Evolutionary conservation across 2,113 vertebrate species (phyloP).

Genomic region (Trematomus loennbergii): DNA sequence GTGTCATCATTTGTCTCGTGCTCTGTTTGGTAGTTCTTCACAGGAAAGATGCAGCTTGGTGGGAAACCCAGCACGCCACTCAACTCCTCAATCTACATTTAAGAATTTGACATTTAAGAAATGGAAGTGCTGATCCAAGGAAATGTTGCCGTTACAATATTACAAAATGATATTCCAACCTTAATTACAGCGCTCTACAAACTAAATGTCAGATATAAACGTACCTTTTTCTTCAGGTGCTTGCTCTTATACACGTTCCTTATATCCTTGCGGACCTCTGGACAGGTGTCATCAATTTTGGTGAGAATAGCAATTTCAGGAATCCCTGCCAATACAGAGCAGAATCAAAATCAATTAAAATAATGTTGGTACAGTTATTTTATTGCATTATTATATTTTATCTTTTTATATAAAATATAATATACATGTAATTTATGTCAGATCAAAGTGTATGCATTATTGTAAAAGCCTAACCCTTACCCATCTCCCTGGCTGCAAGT

Average conservation of each 20-base stretch:
- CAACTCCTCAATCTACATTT: background rate
- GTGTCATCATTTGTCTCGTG: background rate
- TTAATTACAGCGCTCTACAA: background rate
- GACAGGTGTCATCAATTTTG: slow-evolving; percentile 49
- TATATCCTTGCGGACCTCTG: background rate
- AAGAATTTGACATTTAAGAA: background rate
- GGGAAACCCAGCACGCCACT: background rate
- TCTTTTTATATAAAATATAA: no score
- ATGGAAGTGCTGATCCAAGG: background rate
- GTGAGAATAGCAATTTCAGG: slow-evolving; percentile 56
- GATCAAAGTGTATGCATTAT: background rate
- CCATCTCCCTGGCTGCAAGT: slow-evolving; percentile 26
- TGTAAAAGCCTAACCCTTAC: background rate
- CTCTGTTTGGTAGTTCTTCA: slow-evolving; percentile 43
- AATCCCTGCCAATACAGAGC: slow-evolving; percentile 33
- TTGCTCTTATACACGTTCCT: slow-evolving; percentile 31
- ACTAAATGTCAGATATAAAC: background rate
- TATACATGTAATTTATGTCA: background rate
- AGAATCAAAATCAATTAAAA: background rate
- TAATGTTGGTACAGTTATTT: background rate
- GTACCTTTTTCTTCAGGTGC: slow-evolving; percentile 20
- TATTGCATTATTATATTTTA: no score
- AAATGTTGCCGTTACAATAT: background rate
- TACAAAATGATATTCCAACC: background rate
- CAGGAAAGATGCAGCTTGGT: slow-evolving; percentile 44